Base-by-base conservation (phyloP, 2,888 invertebrate genomes). In the Lasioglossum morio region DNA sequence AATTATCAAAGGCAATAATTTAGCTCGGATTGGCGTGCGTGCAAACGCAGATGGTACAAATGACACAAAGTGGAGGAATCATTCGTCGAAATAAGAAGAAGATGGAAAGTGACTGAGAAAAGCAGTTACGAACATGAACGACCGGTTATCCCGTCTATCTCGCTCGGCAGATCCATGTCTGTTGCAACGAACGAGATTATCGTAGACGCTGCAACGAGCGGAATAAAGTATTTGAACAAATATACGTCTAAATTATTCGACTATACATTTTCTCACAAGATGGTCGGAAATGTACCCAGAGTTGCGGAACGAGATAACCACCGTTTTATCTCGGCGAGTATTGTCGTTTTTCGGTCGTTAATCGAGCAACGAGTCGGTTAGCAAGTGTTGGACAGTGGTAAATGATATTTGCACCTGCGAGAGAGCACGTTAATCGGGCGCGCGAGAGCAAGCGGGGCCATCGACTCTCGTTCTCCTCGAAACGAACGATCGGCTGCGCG, bases 391-490 rank as follows among this genome's bases (percentile, higher is more conserved):
- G n/a, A n/a, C 40, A 40, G 37, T n/a, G 40, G 70, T 14, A 40
- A 70, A 78, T 57, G 60, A 83, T 83, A 79, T 88, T 83, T 85
- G 89, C 90, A 90, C 88, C 91, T 90, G 91, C 91, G 73, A 40
- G 40, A n/a, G 40, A 63, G 74, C 74, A 27, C 73, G 82, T 82
- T 81, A 80, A 85, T 72, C 16, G 74, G 1, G n/a, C 14, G 23
- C 77, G 57, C 78, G 72, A 57, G 4, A 37, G 76, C 70, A 16
- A n/a, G 37, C 70, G 81, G 60, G 88, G 91, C 88, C 91, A 81
- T 88, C 90, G 90, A 90, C 90, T 77, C 77, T 74, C 81, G 34
- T 23, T 60, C 57, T 34, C 46, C 60, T 70, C 30, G 81, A 77
- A 81, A 78, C 74, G 74, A 40, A n/a, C 48, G 46, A 30, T 63